Evolutionary conservation across 2,888 invertebrate species (phyloP).

Genomic region (Leptinotarsa tumamoca): DNA sequence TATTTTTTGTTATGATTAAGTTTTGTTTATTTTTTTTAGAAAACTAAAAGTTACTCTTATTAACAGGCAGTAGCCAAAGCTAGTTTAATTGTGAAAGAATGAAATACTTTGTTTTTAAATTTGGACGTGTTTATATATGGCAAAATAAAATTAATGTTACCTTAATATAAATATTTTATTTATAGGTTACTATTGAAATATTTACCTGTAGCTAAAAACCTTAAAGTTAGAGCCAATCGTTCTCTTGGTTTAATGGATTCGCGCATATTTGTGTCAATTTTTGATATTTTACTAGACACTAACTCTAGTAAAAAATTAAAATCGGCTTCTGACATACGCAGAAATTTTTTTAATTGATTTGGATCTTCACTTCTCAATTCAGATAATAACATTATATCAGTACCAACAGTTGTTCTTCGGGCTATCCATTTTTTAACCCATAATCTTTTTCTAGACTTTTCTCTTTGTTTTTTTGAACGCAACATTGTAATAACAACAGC

Average conservation of each 20-base stretch:
- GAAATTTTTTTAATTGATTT: background rate
- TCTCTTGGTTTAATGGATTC: conserved; percentile 1
- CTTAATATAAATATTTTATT: too few relatives aligned
- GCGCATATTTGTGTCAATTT: conserved; percentile 4
- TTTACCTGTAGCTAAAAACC: conserved; percentile 18
- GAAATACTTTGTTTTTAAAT: too few relatives aligned
- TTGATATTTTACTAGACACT: background rate
- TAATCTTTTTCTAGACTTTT: too few relatives aligned
- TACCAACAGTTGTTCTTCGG: background rate
- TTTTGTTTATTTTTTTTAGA: conserved; percentile 1
- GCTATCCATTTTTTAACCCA: too few relatives aligned
- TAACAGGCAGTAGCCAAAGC: too few relatives aligned
- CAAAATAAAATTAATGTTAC: too few relatives aligned
- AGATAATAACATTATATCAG: background rate
- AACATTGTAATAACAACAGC: too few relatives aligned
- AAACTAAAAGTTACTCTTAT: too few relatives aligned
- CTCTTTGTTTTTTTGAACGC: too few relatives aligned
- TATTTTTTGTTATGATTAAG: background rate
- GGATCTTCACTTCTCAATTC: conserved; percentile 18
- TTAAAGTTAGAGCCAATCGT: conserved; percentile 1
- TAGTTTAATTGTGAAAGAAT: too few relatives aligned
- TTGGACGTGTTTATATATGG: too few relatives aligned
- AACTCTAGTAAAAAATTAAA: conserved; percentile 9
- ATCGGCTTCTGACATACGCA: conserved; percentile 6
- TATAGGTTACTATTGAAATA: background rate